Conservation (phyloP, 2,888 invertebrate species). For the Stratiomys singularior region DNA sequence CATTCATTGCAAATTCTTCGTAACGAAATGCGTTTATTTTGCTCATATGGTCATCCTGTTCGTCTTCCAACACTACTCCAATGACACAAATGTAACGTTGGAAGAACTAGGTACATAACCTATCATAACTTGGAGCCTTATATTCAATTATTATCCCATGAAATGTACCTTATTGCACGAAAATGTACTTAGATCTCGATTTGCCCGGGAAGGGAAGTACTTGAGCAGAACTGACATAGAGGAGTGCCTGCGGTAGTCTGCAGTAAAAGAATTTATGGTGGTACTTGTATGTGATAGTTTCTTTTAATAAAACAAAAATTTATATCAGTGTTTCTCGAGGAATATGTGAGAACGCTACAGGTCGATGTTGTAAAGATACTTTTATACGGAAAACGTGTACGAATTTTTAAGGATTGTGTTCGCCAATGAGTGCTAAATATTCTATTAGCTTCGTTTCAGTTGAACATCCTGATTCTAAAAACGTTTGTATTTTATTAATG, state of each 20-base stretch:
- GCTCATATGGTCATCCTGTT: neutral
- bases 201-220: neutral
- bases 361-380: no score
- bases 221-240: neutral
- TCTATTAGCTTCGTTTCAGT: no score
- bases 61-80: neutral
- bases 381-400: no score
- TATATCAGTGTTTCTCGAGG: no score
- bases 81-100: neutral
- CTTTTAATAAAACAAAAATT: neutral
- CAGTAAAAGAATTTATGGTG: neutral
- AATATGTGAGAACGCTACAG: no score
- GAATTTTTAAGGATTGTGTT: no score
- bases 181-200: neutral
- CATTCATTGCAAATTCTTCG: no score
- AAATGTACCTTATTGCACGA: constrained; percentile 18
- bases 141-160: constrained; percentile 27
- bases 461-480: no score
- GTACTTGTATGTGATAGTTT: neutral
- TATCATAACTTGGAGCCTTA: constrained; percentile 11
- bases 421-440: no score
- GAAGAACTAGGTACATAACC: neutral
- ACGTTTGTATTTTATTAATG: no score
- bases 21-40: neutral
- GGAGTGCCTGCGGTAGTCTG: no score